Conservation (phyloP, 1,140 invertebrate genomes). For the Drosophila biarmipes region DNA sequence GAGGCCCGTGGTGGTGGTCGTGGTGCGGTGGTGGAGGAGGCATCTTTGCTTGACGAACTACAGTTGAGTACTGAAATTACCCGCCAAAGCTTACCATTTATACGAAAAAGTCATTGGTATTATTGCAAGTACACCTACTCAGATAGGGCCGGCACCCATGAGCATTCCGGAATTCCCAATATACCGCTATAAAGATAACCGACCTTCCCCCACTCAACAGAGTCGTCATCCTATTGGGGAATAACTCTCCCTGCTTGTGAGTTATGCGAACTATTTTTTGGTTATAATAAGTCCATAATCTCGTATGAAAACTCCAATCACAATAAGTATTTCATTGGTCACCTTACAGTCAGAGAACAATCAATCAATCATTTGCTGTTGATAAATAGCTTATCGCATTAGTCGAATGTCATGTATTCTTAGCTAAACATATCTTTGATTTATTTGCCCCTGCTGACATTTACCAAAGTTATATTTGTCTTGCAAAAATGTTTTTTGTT, state of each 20-base stretch:
- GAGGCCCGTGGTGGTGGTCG: constrained; percentile 22
- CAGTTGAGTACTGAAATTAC: constrained; percentile 28
- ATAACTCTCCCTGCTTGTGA: constrained; percentile 1
- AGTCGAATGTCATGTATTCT: constrained; percentile 21
- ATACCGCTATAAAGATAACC: constrained; percentile 39
- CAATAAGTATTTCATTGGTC: neutral
- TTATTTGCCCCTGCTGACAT: neutral
- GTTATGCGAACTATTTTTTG: constrained; percentile 13
- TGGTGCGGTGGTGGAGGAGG: constrained; percentile 34
- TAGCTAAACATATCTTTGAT: constrained; percentile 7
- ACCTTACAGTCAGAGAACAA: neutral
- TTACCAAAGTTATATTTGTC: constrained; percentile 1
- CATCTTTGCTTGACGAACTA: constrained; percentile 28
- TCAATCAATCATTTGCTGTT: constrained; percentile 25
- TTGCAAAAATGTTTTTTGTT: neutral
- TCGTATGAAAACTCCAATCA: too few relatives aligned
- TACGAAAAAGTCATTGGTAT: constrained; percentile 7
- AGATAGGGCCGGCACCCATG: constrained; percentile 13
- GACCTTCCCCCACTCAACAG: neutral
- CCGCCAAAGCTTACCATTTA: constrained; percentile 17
- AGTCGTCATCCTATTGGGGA: constrained; percentile 14
- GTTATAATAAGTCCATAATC: neutral
- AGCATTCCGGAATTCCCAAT: constrained; percentile 28
- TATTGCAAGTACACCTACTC: constrained; percentile 16
- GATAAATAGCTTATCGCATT: constrained; percentile 24